These are phyloP conservation scores for Melopsittacus undulatus DNA, from an alignment of 2,797 vertebrate species.

Conservation along the genomic window DNA sequence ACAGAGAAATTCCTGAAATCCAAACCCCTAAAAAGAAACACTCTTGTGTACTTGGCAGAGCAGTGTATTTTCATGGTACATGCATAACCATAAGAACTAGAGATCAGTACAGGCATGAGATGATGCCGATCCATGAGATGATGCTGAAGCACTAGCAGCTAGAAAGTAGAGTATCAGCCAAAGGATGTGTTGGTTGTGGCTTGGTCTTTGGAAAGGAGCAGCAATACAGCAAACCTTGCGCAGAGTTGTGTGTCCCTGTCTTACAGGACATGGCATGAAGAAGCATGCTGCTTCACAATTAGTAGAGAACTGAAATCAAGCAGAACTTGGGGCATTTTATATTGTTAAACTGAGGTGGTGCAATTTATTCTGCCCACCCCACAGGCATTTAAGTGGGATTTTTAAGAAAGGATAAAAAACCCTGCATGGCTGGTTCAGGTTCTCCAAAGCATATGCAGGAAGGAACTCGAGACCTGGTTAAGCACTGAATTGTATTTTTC, in stretches of 20 bases:
- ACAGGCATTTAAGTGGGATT: background rate
- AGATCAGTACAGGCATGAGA: background rate
- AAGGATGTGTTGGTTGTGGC: background rate
- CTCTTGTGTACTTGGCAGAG: accelerated
- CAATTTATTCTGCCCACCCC: background rate
- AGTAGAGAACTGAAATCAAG: background rate
- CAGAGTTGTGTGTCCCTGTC: background rate
- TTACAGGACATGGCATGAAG: background rate
- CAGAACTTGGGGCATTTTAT: background rate
- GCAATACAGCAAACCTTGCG: background rate
- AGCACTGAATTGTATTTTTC: background rate
- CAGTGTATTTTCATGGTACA: background rate
- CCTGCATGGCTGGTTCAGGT: background rate
- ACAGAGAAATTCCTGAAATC: background rate
- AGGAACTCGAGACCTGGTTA: background rate
- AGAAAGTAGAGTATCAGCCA: background rate
- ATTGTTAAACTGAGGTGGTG: background rate
- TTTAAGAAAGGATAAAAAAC: background rate
- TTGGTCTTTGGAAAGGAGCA: background rate
- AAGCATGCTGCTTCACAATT: background rate
- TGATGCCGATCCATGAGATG: too few relatives aligned
- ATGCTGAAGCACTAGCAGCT: background rate
- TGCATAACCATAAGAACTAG: background rate
- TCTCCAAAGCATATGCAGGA: background rate
- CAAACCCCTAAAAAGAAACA: background rate